Base-by-base conservation (phyloP, 2,888 invertebrate genomes). In the Apamea monoglypha region DNA sequence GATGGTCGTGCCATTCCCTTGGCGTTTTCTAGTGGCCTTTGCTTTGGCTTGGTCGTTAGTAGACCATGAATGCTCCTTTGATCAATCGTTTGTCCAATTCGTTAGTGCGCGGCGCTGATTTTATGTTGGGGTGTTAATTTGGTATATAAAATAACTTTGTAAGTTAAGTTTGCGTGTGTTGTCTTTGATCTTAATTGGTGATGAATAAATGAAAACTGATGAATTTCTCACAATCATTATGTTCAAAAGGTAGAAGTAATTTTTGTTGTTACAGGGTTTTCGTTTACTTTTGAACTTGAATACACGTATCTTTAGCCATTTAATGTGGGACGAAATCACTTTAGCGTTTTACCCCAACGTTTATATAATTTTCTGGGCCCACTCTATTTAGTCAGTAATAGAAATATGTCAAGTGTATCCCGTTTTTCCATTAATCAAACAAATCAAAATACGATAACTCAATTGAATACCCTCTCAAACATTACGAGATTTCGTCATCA, bases 1-100 rank as follows among this genome's bases (percentile, higher is more conserved):
- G 94, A 91, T 92, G 93, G 92, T 79, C 92, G 91, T 92, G 89
- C 93, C 92, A 93, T 92, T 94, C 93, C 90, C 93, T 91, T 90
- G 91, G 90, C 92, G 92, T 89, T 91, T 91, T 91, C 90, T 89
- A 92, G 92, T 92, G 93, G 93, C 91, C 92, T 93, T 93, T 91
- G 92, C 87, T 87, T 89, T 88, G 88, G 88, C 88, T 89, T 89
- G 91, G 89, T 91, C 91, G 90, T 90, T 90, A 92, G 90, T 89
- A 88, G 83, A 89, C 87, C 90, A 86, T 88, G 81, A 85, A 85
- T 76, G 72, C 74, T 78, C 78, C 90, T 89, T 89, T 90, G 90
- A 90, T 90, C 90, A 82, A 69, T 64, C 86, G 80, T 81, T 84
- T 85, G 81, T 83, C 74, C 81, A 74, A 82, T 82, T 86, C 66